Evolutionary conservation across 2,888 invertebrate genomes (phyloP).

Genomic region (Phengaris alcon): DNA sequence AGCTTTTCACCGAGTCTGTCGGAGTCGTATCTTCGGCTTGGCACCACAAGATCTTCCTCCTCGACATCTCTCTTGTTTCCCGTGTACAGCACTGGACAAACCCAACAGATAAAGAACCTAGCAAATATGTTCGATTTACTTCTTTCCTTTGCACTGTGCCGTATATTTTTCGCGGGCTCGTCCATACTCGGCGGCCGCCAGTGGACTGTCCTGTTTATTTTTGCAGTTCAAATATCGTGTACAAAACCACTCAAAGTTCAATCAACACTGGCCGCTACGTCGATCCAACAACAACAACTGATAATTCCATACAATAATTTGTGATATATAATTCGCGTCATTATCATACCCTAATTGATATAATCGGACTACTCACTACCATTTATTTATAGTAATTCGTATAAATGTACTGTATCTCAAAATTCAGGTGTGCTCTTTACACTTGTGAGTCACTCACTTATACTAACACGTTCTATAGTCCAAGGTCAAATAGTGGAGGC

Average conservation of each 20-base stretch:
- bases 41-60: constrained; percentile 81
- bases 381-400: neutral
- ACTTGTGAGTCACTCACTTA: neutral
- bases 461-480: neutral
- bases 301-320: constrained; percentile 21
- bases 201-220: neutral
- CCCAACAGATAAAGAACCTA: constrained; percentile 68
- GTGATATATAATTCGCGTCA: constrained; percentile 14
- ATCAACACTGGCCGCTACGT: constrained; percentile 1
- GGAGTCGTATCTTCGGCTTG: constrained; percentile 81
- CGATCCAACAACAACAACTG: constrained; percentile 8
- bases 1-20: constrained; percentile 79
- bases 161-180: constrained; percentile 38
- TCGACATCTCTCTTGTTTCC: constrained; percentile 81
- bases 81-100: constrained; percentile 70
- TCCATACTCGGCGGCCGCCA: constrained; percentile 29
- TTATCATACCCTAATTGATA: constrained; percentile 18
- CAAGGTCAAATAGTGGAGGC: constrained; percentile 8
- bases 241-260: constrained; percentile 3
- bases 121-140: constrained; percentile 63
- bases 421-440: neutral
- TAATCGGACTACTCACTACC: neutral
- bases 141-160: constrained; percentile 44
- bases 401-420: neutral
- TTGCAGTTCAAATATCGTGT: neutral